Evolutionary conservation across 2,888 invertebrate genomes (phyloP).

Genomic region (Philaethria dido): DNA sequence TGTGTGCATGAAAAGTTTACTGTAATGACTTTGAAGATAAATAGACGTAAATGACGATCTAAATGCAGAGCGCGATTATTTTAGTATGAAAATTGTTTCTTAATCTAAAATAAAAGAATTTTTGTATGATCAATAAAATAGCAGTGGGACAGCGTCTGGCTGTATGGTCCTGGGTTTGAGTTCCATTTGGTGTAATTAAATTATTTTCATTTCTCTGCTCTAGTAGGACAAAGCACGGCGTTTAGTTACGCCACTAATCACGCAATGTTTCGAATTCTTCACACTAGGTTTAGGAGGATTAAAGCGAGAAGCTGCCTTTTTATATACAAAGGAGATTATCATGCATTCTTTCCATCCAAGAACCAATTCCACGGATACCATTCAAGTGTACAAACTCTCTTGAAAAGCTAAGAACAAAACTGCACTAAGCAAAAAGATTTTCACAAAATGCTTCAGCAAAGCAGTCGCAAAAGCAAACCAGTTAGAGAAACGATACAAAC

Average conservation of each 20-base stretch:
- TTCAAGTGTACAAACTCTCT: not conserved
- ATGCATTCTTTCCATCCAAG: not conserved
- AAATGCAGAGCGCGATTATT: constrained; percentile 1
- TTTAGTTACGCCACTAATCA: no score
- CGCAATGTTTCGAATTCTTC: no score
- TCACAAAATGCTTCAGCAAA: constrained; percentile 11
- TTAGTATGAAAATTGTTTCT: not conserved
- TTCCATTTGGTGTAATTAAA: no score
- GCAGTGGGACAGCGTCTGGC: no score
- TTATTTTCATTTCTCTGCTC: no score
- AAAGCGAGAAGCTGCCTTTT: no score
- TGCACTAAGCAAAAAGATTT: not conserved
- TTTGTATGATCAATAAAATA: not conserved
- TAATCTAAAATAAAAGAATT: not conserved
- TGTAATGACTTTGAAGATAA: constrained; percentile 23
- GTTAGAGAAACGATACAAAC: constrained; percentile 35
- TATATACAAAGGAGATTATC: no score
- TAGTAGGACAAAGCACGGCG: no score
- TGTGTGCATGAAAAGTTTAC: constrained; percentile 13
- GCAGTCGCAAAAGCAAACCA: constrained; percentile 35
- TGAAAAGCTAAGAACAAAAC: not conserved
- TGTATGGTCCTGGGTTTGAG: no score
- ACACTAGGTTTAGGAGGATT: no score
- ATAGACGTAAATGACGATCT: constrained; percentile 19
- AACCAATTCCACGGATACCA: not conserved